phyloP scores from a whole-genome alignment of 2,888 invertebrate species.

The Sinopyrophorus schimmeli region DNA sequence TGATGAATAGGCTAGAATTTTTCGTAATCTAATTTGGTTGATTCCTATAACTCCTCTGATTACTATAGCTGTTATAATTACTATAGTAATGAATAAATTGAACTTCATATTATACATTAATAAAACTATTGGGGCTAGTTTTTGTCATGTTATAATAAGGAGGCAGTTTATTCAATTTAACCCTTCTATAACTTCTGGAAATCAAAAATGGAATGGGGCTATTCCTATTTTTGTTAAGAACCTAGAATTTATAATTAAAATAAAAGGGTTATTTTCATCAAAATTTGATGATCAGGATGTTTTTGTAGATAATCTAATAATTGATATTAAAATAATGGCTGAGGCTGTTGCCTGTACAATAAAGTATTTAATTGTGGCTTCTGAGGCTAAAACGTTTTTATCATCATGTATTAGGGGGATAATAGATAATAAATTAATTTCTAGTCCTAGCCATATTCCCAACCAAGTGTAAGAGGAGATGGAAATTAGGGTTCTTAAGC shows the following conservation, averaged over 20 bases:
- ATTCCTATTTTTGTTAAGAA: conserved; percentile 63
- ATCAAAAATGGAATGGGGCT: conserved; percentile 64
- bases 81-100: conserved; percentile 51
- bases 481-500: conserved; percentile 57
- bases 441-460: conserved; percentile 63
- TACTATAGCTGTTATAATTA: conserved; percentile 56
- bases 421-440: conserved; percentile 66
- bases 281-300: conserved; percentile 6
- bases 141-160: conserved; percentile 66
- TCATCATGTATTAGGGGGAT: conserved; percentile 59
- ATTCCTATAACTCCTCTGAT: conserved; percentile 60
- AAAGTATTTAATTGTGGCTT: conserved; percentile 66
- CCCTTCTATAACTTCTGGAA: conserved; percentile 62
- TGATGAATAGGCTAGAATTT: conserved; percentile 65
- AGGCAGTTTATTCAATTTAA: conserved; percentile 61
- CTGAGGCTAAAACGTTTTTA: conserved; percentile 58
- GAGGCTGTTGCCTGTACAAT: conserved; percentile 63
- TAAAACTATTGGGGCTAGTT: conserved; percentile 64
- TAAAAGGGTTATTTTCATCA: conserved; percentile 19
- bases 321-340: conserved; percentile 58
- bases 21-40: conserved; percentile 53
- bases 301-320: conserved; percentile 53
- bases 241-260: conserved; percentile 43
- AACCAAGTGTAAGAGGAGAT: conserved; percentile 56
- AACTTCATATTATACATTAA: conserved; percentile 53